Conservation (phyloP, 2,888 invertebrate genomes). For the Phaedon cochleariae region DNA sequence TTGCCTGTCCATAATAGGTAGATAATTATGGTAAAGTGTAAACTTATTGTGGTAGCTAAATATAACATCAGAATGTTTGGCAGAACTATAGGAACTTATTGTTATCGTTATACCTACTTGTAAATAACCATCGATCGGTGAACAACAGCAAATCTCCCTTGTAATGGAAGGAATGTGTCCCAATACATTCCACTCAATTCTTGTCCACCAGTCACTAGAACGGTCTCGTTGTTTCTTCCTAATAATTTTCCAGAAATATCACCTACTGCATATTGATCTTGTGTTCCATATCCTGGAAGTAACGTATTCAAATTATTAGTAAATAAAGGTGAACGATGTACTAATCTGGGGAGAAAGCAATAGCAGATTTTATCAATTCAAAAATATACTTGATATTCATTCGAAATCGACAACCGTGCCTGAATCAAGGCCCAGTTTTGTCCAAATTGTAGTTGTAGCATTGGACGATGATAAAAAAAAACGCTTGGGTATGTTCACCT, state of each 20-base stretch:
- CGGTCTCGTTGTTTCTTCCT: slow-evolving; percentile 74
- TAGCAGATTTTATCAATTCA: not conserved
- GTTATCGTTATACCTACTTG: slow-evolving; percentile 63
- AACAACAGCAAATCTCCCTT: slow-evolving; percentile 79
- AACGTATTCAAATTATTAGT: slow-evolving; percentile 6
- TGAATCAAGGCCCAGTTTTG: too few relatives aligned
- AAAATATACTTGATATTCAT: too few relatives aligned
- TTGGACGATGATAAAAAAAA: too few relatives aligned
- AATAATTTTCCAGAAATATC: slow-evolving; percentile 89
- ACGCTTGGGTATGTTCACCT: too few relatives aligned
- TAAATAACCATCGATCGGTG: slow-evolving; percentile 84
- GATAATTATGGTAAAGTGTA: too few relatives aligned
- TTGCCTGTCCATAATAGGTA: too few relatives aligned
- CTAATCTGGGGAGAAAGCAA: not conserved
- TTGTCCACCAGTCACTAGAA: slow-evolving; percentile 74
- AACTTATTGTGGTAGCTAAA: too few relatives aligned
- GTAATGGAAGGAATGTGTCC: slow-evolving; percentile 86
- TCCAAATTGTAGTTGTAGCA: too few relatives aligned
- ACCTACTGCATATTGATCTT: slow-evolving; percentile 90
- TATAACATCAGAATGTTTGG: too few relatives aligned
- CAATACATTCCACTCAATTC: slow-evolving; percentile 80
- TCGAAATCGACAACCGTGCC: too few relatives aligned
- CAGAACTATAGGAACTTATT: too few relatives aligned
- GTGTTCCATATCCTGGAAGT: slow-evolving; percentile 75
- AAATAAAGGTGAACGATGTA: not conserved